Percentiles rank a stretch among this genome's conserved stretches.
These are phyloP conservation scores for Bombus sylvicola DNA, from an alignment of 1,140 invertebrate genomes.

Conservation along the genomic window DNA sequence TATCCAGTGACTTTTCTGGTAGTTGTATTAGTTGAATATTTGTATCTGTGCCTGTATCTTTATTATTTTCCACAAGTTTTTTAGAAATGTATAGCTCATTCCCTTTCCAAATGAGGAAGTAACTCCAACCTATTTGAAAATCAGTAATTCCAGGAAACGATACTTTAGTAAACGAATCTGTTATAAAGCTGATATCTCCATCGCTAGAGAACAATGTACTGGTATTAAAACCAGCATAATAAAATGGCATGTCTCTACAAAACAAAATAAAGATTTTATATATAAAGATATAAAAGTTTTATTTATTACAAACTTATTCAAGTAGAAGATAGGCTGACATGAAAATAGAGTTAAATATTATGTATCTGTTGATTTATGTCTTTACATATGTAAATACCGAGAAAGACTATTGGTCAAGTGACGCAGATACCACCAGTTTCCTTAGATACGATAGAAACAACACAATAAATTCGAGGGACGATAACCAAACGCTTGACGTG, in stretches of 20 bases:
- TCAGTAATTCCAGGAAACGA: slow-evolving; percentile 64
- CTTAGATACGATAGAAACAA: slow-evolving; percentile 68
- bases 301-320: neutral
- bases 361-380: neutral
- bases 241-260: slow-evolving; percentile 68
- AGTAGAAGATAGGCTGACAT: neutral
- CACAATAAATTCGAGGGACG: slow-evolving; percentile 38
- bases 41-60: slow-evolving; percentile 25
- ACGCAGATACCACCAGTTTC: slow-evolving; percentile 54
- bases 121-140: slow-evolving; percentile 80
- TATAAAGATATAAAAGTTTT: neutral
- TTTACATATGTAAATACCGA: slow-evolving; percentile 2
- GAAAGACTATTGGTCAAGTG: slow-evolving; percentile 7
- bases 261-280: slow-evolving; percentile 10
- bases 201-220: slow-evolving; percentile 65
- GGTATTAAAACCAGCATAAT: slow-evolving; percentile 75
- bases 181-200: slow-evolving; percentile 34
- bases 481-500: slow-evolving; percentile 34
- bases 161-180: slow-evolving; percentile 70
- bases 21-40: slow-evolving; percentile 65
- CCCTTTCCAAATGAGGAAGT: slow-evolving; percentile 74
- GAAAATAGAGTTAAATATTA: neutral
- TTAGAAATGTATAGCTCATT: slow-evolving; percentile 70
- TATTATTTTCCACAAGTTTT: slow-evolving; percentile 50
- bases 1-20: slow-evolving; percentile 60